Evolutionary conservation across 2,113 vertebrate species (phyloP).

Genomic region (Pica pica): DNA sequence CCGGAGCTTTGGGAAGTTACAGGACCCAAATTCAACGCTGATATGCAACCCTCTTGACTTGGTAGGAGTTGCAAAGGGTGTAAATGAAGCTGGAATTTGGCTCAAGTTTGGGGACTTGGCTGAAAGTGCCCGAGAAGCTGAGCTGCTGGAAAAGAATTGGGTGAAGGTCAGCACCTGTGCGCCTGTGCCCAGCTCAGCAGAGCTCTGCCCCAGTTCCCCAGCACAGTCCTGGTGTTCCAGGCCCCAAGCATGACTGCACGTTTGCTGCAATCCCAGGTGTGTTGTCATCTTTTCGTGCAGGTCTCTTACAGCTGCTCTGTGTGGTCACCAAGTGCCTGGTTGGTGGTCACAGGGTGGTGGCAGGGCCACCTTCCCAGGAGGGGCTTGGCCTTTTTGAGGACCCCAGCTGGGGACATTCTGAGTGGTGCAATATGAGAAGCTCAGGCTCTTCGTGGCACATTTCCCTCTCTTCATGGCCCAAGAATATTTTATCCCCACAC

Average conservation of each 20-base stretch:
- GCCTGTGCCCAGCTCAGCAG: neutral
- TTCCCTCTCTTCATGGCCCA: neutral
- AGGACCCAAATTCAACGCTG: neutral
- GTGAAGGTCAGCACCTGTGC: neutral
- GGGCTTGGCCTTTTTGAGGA: neutral
- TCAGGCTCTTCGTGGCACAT: neutral
- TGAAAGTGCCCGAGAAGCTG: fast-evolving
- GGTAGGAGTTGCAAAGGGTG: neutral
- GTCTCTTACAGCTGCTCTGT: neutral
- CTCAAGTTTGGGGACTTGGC: neutral
- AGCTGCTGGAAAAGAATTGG: neutral
- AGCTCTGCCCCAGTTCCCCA: neutral
- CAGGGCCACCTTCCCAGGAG: neutral
- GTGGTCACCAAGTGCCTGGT: neutral
- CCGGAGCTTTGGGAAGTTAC: neutral
- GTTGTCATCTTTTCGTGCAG: too few species aligned
- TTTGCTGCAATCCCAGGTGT: fast-evolving
- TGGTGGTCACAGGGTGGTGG: fast-evolving
- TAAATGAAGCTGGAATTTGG: neutral
- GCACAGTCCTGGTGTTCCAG: neutral
- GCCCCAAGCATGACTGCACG: fast-evolving
- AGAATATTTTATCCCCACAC: neutral
- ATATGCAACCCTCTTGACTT: neutral
- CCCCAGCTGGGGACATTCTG: neutral
- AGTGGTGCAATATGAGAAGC: neutral